Base-by-base conservation (phyloP, 2,888 invertebrate species). In the Dasypolia templi region DNA sequence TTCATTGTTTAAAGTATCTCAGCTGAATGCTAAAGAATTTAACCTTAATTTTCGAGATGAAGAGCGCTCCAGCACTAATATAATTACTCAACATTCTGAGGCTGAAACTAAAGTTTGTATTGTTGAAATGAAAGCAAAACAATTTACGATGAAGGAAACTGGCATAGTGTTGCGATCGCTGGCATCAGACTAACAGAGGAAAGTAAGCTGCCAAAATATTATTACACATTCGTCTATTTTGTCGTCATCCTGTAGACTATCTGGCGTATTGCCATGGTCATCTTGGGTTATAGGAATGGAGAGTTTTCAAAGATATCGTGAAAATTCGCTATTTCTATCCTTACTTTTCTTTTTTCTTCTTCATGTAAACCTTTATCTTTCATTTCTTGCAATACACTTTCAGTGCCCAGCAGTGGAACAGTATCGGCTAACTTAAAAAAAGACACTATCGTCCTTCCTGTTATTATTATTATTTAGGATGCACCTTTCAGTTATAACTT, bases 241-340 rank as follows among this genome's bases (percentile, higher is more conserved):
- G 61, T 80, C 56, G 46, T 65, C 32, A 44, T 46, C 1, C n/a
- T 62, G 53, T 44, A 42, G n/a, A 26, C 26, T 68, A 19, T 22
- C 53, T 79, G 81, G 81, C 80, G 6, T 49, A 0, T 12, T 69
- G 77, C 77, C 81, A 81, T 53, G 35, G 22, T 49, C 32, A 26
- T 44, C 32, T 66, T 56, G 46, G 22, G n/a, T 35, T 26, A 39
- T 3, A 44, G 29, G 19, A 9, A n/a, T 51, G 6, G 26, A 53
- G 1, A 14, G 0, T 58, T 39, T 9, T 12, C 12, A 39, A 19
- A 72, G 7, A 12, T 56, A 39, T 29, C 12, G 22, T 39, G n/a
- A 17, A 62, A 58, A 19, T 0, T n/a, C 22, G 12, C 4, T 51
- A n/a, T 42, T 58, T 29, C 6, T 39, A 17, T 72, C 29, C 9